phyloP scores from a whole-genome alignment of 2,888 invertebrate species.

The Odontocerum albicorne region DNA sequence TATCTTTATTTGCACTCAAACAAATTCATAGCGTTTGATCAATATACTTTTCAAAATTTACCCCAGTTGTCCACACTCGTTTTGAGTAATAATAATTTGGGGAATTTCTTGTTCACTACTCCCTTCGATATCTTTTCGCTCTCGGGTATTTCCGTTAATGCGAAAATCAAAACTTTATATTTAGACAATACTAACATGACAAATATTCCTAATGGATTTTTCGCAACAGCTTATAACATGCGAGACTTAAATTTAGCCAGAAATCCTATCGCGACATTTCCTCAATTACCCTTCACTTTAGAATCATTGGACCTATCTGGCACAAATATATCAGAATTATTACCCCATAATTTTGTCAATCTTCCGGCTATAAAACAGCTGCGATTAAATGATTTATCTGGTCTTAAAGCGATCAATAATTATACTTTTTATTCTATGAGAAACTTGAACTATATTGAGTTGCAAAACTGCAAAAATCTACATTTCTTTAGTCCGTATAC shows the following conservation, averaged over 20 bases:
- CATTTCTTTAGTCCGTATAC: constrained; percentile 51
- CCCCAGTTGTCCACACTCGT: constrained; percentile 48
- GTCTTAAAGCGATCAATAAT: constrained; percentile 54
- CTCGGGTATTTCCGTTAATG: constrained; percentile 47
- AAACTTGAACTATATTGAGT: constrained; percentile 52
- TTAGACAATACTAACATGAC: constrained; percentile 46
- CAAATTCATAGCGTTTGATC: constrained; percentile 46
- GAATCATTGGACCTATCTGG: constrained; percentile 64
- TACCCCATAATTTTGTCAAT: constrained; percentile 52
- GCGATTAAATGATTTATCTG: constrained; percentile 58
- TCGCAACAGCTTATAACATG: constrained; percentile 51
- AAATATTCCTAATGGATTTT: constrained; percentile 48
- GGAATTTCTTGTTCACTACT: constrained; percentile 42
- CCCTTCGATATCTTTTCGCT: constrained; percentile 48
- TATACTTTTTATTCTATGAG: constrained; percentile 59
- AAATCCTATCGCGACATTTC: constrained; percentile 58
- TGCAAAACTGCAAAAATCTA: constrained; percentile 59
- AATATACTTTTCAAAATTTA: constrained; percentile 48
- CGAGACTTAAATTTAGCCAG: constrained; percentile 51
- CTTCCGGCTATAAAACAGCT: constrained; percentile 56
- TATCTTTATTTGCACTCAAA: constrained; percentile 53
- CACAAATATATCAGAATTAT: constrained; percentile 56
- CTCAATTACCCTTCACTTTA: constrained; percentile 58
- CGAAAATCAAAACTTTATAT: constrained; percentile 45
- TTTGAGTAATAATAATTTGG: constrained; percentile 52